phyloP scores from a whole-genome alignment of 2,113 vertebrate species.

The Sorex araneus region DNA sequence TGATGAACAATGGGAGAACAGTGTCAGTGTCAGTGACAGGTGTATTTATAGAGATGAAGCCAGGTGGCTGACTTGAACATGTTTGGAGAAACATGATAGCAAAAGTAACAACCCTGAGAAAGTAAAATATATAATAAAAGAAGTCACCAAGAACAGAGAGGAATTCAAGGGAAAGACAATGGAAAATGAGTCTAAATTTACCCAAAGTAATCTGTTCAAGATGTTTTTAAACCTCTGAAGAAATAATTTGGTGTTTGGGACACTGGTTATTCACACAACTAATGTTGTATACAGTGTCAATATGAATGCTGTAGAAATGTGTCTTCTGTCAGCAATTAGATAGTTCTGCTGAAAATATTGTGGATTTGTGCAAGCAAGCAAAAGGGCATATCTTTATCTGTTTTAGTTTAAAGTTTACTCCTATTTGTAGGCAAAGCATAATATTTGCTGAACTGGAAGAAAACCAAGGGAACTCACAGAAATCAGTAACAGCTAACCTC shows the following conservation, averaged over 20 bases:
- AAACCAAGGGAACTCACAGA: not conserved
- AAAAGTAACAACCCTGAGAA: constrained; percentile 1
- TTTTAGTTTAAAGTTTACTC: constrained; percentile 46
- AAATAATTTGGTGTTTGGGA: not conserved
- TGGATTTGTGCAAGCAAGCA: not conserved
- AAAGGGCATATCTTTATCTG: not conserved
- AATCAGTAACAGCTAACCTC: not conserved
- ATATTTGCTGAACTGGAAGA: not conserved
- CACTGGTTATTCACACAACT: not conserved
- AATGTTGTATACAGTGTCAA: not conserved
- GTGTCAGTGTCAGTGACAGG: too few species aligned
- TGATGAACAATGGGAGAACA: too few species aligned
- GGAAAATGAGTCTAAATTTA: not conserved
- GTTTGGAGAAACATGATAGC: not conserved
- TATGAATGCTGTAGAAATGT: constrained; percentile 19
- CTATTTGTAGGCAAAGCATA: not conserved
- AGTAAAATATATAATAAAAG: not conserved
- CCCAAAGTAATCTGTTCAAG: not conserved
- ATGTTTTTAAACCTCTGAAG: not conserved
- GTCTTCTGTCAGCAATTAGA: not conserved
- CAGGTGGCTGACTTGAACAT: not conserved
- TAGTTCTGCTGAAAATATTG: not conserved
- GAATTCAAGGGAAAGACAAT: not conserved
- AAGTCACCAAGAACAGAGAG: not conserved
- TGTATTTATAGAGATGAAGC: not conserved